Conservation (phyloP, 2,888 invertebrate species). For the Alviniconcha strummeri region DNA sequence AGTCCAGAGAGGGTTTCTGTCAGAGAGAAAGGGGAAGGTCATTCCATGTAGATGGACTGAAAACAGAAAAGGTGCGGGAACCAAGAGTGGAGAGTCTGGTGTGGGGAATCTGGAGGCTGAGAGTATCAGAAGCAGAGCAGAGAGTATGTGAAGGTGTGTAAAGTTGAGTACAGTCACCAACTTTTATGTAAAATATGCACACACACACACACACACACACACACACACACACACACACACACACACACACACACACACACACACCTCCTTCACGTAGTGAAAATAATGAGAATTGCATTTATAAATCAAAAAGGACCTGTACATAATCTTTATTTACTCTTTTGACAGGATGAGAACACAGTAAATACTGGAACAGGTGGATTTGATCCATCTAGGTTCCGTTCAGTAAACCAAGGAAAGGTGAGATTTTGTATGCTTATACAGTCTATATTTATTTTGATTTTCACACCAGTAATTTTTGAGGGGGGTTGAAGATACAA, state of each 20-base stretch:
- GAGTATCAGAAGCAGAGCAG: no score
- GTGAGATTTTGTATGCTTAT: constrained; percentile 21
- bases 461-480: neutral
- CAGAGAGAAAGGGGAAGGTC: no score
- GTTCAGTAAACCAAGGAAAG: constrained; percentile 41
- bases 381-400: constrained; percentile 57
- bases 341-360: neutral
- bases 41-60: no score
- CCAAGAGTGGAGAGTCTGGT: no score
- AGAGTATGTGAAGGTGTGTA: neutral
- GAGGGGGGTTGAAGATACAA: no score
- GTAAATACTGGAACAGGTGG: constrained; percentile 15
- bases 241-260: neutral
- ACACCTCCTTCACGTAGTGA: neutral
- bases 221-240: constrained; percentile 1
- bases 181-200: neutral
- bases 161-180: no score
- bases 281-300: neutral
- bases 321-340: neutral
- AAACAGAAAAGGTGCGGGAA: no score
- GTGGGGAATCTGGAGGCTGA: no score
- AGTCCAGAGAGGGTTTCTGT: no score
- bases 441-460: neutral
- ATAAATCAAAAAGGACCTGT: neutral
- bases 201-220: neutral